Evolutionary conservation across 2,888 invertebrate genomes (phyloP).

Genomic region (Lepetodrilus schrolli): DNA sequence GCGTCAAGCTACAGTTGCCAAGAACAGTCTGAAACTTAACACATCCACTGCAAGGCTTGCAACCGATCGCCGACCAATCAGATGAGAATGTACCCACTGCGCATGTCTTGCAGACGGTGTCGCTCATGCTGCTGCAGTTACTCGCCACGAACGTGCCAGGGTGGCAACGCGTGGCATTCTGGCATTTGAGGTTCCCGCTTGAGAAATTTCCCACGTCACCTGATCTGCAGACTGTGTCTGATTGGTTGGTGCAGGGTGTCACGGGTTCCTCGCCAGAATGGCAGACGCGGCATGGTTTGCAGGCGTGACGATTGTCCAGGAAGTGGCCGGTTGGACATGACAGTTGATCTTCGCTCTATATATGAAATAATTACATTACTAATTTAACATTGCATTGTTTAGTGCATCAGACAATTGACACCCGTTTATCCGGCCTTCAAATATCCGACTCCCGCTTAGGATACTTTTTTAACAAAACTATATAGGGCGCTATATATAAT

Average conservation of each 20-base stretch:
- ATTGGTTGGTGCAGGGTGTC: slow-evolving; percentile 1
- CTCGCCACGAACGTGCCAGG: neutral
- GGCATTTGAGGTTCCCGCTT: neutral
- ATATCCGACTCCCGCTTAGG: too few species aligned
- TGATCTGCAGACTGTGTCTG: neutral
- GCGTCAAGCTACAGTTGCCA: neutral
- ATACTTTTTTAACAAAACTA: too few species aligned
- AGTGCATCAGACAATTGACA: too few species aligned
- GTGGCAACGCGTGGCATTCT: neutral
- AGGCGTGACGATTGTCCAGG: too few species aligned
- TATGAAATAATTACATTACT: too few species aligned
- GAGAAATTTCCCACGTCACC: slow-evolving; percentile 2
- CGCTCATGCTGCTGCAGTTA: neutral
- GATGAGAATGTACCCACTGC: neutral
- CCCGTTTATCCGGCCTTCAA: too few species aligned
- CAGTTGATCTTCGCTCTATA: too few species aligned
- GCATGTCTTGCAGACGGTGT: slow-evolving; percentile 11
- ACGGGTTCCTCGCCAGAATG: neutral
- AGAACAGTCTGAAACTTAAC: neutral
- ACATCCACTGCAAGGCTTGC: slow-evolving; percentile 3
- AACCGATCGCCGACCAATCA: neutral
- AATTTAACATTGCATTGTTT: too few species aligned
- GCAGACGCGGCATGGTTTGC: neutral
- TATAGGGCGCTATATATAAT: too few species aligned
- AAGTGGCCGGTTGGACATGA: too few species aligned